These are phyloP conservation scores for Eidolon dupreanum DNA, from an alignment of 2,797 vertebrate species.

Conservation along the genomic window DNA sequence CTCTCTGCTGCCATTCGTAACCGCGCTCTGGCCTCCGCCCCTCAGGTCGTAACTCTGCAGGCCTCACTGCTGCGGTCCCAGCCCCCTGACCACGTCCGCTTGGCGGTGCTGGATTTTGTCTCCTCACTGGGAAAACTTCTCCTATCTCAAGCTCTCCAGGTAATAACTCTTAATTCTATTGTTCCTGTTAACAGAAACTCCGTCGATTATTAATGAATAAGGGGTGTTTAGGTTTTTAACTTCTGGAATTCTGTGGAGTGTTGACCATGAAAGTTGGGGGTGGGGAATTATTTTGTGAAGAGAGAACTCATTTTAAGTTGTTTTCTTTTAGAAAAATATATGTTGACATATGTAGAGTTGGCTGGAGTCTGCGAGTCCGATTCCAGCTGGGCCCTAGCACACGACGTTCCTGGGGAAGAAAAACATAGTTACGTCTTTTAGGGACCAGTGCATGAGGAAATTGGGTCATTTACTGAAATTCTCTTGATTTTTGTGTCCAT, in stretches of 20 bases:
- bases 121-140: slow-evolving; percentile 91
- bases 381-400: background rate
- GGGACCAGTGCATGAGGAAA: background rate
- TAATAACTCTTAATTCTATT: slow-evolving; percentile 68
- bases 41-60: slow-evolving; percentile 90
- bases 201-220: too few species aligned
- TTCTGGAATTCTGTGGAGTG: background rate
- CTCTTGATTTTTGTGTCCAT: background rate
- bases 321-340: slow-evolving; percentile 15
- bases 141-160: slow-evolving; percentile 91
- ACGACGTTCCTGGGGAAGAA: background rate
- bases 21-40: background rate
- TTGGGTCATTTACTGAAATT: background rate
- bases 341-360: background rate
- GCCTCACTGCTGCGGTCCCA: slow-evolving; percentile 86
- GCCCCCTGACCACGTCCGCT: slow-evolving; percentile 87
- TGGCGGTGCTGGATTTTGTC: slow-evolving; percentile 91
- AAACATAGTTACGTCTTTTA: background rate
- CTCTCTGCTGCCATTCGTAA: background rate
- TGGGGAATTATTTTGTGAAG: background rate
- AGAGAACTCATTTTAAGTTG: background rate
- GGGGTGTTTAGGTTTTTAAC: background rate
- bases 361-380: background rate
- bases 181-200: background rate
- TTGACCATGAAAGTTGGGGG: background rate